Base-by-base conservation (phyloP, 2,888 invertebrate genomes). In the Uropetala carovei region DNA sequence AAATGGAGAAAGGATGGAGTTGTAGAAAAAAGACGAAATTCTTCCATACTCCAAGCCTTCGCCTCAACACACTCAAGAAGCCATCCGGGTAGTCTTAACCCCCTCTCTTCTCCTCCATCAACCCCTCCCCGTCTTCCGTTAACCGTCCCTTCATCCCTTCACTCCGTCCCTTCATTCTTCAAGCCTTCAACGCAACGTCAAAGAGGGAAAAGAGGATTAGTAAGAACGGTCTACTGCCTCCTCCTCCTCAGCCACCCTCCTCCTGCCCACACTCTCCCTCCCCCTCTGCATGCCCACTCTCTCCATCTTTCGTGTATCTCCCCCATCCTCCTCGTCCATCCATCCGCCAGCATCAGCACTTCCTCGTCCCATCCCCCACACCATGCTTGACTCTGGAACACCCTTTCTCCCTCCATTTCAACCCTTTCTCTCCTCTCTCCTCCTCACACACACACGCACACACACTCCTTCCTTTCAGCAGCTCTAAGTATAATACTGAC, bases 211-310 rank as follows among this genome's bases (percentile, higher is more conserved):
- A 43, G 43, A 43, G 43, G 43, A 43, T 56, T n/a, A 43, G 57
- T n/a, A 43, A 83, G 56, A 57, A 83, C 83, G 43, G 56, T 57
- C 83, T 43, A 18, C 83, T 83, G 56, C 43, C 82, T 82, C 82
- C 14, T 27, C 82, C 82, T 7, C 64, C 64, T 4, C 64, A 64
- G 18, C 64, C 64, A 18, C 83, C 3, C 83, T n/a, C 43, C 30
- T 9, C 82, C 13, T 82, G 16, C 14, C 83, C 57, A 14, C 56
- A n/a, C 56, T 56, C 43, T 16, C 2, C 1, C 18, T 10, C 82
- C 27, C 14, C 27, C 18, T 82, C 56, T 56, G n/a, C 83, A n/a
- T 56, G n/a, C 56, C 83, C 83, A 8, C 7, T 83, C 56, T 56
- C 18, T 43, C 30, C 83, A 56, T 83, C 83, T 18, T 4, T 83